Percentiles rank a stretch among this genome's conserved stretches.
Evolutionary conservation across 2,797 vertebrate genomes (phyloP).

Genomic region (Gymnoscopelus microlampas): DNA sequence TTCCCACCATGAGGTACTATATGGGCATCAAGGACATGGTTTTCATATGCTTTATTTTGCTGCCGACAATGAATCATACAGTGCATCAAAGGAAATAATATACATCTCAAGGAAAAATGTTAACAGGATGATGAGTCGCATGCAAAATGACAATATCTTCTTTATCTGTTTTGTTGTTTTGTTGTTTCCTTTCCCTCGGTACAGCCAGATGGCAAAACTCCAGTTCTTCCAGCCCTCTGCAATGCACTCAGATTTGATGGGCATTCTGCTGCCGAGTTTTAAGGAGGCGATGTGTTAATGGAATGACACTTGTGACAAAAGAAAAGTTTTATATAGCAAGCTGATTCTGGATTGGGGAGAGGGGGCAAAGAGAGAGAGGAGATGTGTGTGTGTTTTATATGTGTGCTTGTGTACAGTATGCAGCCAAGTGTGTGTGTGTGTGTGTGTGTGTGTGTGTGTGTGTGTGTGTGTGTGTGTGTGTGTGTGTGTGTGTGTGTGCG

Average conservation of each 20-base stretch:
- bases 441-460: conserved; percentile 41
- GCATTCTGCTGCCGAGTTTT: conserved; percentile 86
- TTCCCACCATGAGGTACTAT: conserved; percentile 45
- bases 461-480: conserved; percentile 30
- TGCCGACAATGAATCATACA: conserved; percentile 91
- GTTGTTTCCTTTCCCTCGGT: conserved; percentile 77
- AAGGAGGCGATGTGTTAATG: conserved; percentile 82
- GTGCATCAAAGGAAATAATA: conserved; percentile 91
- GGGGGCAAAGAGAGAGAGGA: conserved; percentile 43
- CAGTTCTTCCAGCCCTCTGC: conserved; percentile 80
- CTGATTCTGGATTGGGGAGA: conserved; percentile 84
- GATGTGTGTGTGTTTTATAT: neutral
- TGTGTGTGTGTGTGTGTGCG: conserved; percentile 30
- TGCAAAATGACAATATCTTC: conserved; percentile 86
- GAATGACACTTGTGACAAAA: conserved; percentile 87
- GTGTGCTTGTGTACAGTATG: conserved; percentile 23
- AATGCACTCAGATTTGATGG: conserved; percentile 76
- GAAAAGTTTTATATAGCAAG: conserved; percentile 87
- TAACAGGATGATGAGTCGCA: conserved; percentile 91
- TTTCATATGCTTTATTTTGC: conserved; percentile 86
- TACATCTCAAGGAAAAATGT: conserved; percentile 83
- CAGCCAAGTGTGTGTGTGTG: conserved; percentile 42
- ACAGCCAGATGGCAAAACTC: conserved; percentile 85
- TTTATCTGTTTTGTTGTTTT: conserved; percentile 61
- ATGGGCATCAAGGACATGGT: conserved; percentile 63